Conservation (phyloP, 1,140 invertebrate genomes). For the Drosophila kurseongensis region DNA sequence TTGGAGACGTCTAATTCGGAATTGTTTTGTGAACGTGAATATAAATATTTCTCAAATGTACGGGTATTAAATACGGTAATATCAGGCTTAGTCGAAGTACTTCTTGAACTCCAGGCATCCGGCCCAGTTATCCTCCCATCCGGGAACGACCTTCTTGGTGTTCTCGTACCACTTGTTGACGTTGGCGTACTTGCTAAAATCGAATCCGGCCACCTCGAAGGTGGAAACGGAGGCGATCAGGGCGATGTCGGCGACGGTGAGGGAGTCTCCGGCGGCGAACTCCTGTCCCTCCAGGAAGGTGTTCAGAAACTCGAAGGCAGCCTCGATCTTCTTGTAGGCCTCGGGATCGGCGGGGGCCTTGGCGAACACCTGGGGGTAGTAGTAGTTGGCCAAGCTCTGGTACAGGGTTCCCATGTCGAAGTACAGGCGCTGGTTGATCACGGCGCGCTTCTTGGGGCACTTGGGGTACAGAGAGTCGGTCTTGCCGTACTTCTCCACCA, state of each 20-base stretch:
- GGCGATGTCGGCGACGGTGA: conserved; percentile 91
- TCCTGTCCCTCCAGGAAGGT: conserved; percentile 88
- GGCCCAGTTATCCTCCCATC: conserved; percentile 90
- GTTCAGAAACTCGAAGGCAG: conserved; percentile 88
- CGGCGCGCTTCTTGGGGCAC: conserved; percentile 88
- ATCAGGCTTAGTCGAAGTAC: conserved; percentile 65
- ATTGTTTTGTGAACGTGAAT: conserved; percentile 46
- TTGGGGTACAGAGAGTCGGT: conserved; percentile 89
- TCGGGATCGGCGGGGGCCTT: conserved; percentile 87
- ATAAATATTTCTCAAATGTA: conserved; percentile 60
- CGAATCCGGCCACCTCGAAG: conserved; percentile 88
- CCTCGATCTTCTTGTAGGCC: conserved; percentile 88
- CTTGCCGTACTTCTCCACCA: conserved; percentile 89
- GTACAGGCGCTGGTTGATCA: conserved; percentile 90
- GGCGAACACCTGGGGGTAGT: conserved; percentile 90
- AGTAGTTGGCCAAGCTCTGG: conserved; percentile 86
- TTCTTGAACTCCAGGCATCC: conserved; percentile 86
- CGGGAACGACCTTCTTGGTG: conserved; percentile 88
- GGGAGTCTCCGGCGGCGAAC: conserved; percentile 88
- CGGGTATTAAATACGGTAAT: conserved; percentile 19
- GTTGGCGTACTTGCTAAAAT: conserved; percentile 89
- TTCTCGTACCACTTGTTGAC: conserved; percentile 89
- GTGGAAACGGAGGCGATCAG: conserved; percentile 88
- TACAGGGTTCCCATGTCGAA: conserved; percentile 91
- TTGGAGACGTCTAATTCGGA: conserved; percentile 35